These are phyloP conservation scores for Theropithecus gelada DNA, from an alignment of 2,113 vertebrate species.

Conservation along the genomic window DNA sequence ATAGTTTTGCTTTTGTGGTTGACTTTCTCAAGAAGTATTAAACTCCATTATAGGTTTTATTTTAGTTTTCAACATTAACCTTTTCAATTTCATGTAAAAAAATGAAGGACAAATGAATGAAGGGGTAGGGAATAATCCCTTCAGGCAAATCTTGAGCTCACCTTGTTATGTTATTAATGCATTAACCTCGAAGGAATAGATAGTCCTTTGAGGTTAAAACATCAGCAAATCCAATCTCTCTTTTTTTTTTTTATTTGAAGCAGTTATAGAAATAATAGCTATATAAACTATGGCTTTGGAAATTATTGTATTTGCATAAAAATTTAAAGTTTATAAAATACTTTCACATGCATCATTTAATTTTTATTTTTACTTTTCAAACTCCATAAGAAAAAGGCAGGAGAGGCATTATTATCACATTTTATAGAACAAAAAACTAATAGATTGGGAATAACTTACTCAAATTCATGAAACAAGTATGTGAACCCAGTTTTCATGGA, in stretches of 20 bases:
- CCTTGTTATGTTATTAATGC: conserved; percentile 40
- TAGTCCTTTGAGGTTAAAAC: conserved; percentile 40
- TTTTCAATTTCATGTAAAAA: background rate
- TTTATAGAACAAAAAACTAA: background rate
- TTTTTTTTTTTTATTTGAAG: background rate
- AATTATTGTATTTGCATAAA: background rate
- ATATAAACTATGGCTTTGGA: background rate
- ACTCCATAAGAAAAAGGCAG: background rate
- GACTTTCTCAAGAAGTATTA: background rate
- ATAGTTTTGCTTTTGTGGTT: background rate
- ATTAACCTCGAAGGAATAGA: conserved; percentile 53
- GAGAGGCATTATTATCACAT: background rate
- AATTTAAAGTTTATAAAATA: conserved; percentile 39
- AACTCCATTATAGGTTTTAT: background rate
- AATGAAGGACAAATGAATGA: conserved; percentile 31
- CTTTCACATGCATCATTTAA: background rate
- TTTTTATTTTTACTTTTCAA: conserved; percentile 29
- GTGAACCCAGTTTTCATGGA: background rate
- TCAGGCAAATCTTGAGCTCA: conserved; percentile 49
- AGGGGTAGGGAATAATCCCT: background rate
- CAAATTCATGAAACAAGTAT: background rate
- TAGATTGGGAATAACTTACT: background rate
- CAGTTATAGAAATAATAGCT: conserved; percentile 11
- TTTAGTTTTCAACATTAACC: background rate
- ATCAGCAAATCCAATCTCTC: conserved; percentile 44